Base-by-base conservation (phyloP, 2,797 vertebrate genomes). In the Pseudomugil tenellus region DNA sequence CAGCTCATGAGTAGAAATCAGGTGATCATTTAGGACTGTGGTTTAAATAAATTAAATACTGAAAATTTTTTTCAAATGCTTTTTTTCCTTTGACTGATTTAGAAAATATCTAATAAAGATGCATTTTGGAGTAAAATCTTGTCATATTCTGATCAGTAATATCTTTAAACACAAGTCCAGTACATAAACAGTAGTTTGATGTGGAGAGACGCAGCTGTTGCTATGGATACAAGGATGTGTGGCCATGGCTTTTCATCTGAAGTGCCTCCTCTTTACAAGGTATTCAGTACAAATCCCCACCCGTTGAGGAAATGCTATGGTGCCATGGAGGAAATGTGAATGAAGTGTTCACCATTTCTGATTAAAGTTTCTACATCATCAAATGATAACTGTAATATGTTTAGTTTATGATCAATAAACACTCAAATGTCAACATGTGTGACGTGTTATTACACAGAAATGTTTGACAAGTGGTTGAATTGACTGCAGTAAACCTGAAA, bases 351-450 rank as follows among this genome's bases (percentile, higher is more conserved):
- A 13, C 14, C 12, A 51, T 51, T 51, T 51, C 21, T 0, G 1
- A 2, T 49, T 49, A 31, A 31, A 16, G 23, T 26, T 26, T 16
- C 23, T 25, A 14, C 37, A 37, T 58, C 37, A 48, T 14, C 12
- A 37, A 31, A 31, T 31, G 29, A 31, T 11, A 53, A 13, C 4
- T 29, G 46, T 23, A 2, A 25, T 39, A 32, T 66, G 32, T 46
- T 74, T 72, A 26, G 65, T 86, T 74, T 77, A 52, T 86, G 63
- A 61, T 89, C 67, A 92, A 91, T 92, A 92, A 93, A 92, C 3
- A 64, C 49, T 87, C 4, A 46, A 48, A 10, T 48, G 43, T 48
- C 67, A 76, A 63, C 7, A 1, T 23, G 13, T 63, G 25, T 39
- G 17, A 23, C 25, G 63, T 60, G 0, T 63, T 70, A 26, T 26